Evolutionary conservation across 2,113 vertebrate genomes (phyloP), one percentile per base, ranked within the genome.

Genomic region (Ptychochromis oligacanthus): DNA sequence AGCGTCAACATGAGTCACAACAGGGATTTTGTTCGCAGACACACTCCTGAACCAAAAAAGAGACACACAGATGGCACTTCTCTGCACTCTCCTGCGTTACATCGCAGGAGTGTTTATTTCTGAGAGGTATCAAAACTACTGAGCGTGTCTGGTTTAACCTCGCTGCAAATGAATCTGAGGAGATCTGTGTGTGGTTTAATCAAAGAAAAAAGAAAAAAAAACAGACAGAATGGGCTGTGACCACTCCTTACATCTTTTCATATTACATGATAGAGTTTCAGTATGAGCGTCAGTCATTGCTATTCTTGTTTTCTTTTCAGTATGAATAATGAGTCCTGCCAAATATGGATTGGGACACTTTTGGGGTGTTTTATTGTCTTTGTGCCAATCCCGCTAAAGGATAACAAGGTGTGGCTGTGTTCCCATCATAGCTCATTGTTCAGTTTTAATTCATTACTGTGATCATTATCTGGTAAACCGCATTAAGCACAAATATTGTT

Each of bases 1-100:
- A 90, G 83, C 80, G 79, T 91, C 87, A 85, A 92, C 88, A 81
- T 89, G 87, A 95, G 88, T 91, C 94, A 90, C 87, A 78, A 87
- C 80, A 67, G 81, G 84, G 82, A 92, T 91, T n/a, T 79, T 84
- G 81, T 87, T 93, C 79, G 70, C 83, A 92, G 83, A 84, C 88
- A 81, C 70, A 80, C 65, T 72, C 67, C 46, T 72, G 24, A 80
- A 86, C 80, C 82, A 43, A 78, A 87, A 70, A 85, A 86, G 81
- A 88, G 82, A 77, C 64, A 81, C 87, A 89, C 93, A 94, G 94
- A 95, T 94, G 94, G 93, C 85, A 85, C 80, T 64, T 85, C 82
- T 64, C 77, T 65, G 70, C 81, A 43, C 86, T 87, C 70, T 34
- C 40, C 55, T 17, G 65, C 65, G 57, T 70, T 43, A 4, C 40